A percentile compares a stretch with the other conserved stretches of the same genome.
Conservation (phyloP, 2,113 vertebrate genomes). For the Ptychochromis oligacanthus region DNA sequence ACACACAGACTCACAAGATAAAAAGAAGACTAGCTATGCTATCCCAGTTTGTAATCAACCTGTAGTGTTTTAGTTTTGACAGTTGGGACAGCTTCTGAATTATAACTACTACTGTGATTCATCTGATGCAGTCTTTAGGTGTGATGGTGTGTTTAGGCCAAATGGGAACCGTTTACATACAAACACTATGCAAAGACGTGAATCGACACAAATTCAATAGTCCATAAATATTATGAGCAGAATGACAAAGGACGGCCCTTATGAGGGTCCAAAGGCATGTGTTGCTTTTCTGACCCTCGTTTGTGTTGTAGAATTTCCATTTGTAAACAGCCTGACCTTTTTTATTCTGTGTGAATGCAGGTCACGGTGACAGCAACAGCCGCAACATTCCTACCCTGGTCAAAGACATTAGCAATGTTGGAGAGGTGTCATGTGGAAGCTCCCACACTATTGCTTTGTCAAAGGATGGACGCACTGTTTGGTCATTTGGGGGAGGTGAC, state of each 20-base stretch:
- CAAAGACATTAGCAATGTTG: conserved; percentile 85
- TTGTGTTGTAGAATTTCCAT: background rate
- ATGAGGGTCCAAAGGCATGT: background rate
- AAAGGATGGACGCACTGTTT: conserved; percentile 83
- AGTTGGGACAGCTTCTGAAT: too few species aligned
- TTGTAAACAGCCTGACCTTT: background rate
- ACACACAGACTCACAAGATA: too few species aligned
- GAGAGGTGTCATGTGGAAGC: conserved; percentile 84
- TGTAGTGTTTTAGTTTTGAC: too few species aligned
- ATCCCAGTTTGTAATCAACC: background rate
- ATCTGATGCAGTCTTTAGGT: too few species aligned
- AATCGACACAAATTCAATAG: too few species aligned
- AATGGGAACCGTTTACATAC: too few species aligned
- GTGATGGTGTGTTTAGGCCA: too few species aligned
- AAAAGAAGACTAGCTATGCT: background rate
- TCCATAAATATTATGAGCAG: too few species aligned
- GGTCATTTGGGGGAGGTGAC: conserved; percentile 86
- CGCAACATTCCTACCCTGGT: conserved; percentile 84
- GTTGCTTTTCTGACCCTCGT: background rate
- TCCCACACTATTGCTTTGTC: conserved; percentile 84
- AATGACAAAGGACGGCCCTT: background rate
- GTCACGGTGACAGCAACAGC: conserved; percentile 87
- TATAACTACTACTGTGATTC: too few species aligned
- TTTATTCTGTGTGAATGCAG: conserved; percentile 46
- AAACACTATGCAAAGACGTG: too few species aligned